Percentiles rank a stretch among this genome's conserved stretches.
Conservation (phyloP, 2,888 invertebrate genomes). For the Heliconius ismenius region DNA sequence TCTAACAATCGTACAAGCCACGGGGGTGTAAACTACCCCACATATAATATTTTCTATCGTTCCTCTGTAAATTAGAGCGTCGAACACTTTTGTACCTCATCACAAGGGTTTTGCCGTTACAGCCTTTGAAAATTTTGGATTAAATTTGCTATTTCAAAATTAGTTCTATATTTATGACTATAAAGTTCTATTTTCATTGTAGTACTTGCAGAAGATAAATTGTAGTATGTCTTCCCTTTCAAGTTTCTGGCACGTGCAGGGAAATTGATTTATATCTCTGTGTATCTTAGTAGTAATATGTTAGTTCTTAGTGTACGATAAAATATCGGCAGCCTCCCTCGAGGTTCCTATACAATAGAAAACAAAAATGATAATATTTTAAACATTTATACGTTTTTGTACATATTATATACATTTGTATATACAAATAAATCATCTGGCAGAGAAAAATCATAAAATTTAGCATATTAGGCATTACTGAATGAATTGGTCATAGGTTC, state of each 20-base stretch:
- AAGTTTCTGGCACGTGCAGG: constrained; percentile 46
- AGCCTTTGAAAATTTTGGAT: constrained; percentile 45
- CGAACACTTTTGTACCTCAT: constrained; percentile 64
- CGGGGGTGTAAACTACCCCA: constrained; percentile 36
- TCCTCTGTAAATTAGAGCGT: constrained; percentile 66
- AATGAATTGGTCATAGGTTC: neutral
- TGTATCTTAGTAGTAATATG: constrained; percentile 29
- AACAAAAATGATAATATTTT: neutral
- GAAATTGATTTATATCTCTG: constrained; percentile 65
- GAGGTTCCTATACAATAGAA: constrained; percentile 9
- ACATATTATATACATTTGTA: neutral
- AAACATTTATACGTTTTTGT: neutral
- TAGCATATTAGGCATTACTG: neutral
- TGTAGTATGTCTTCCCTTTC: constrained; percentile 39
- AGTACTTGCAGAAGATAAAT: constrained; percentile 38
- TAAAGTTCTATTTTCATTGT: constrained; percentile 30
- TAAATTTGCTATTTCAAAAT: neutral
- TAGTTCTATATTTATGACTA: constrained; percentile 23
- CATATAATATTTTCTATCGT: constrained; percentile 55
- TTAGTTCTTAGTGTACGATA: constrained; percentile 19
- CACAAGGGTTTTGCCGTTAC: constrained; percentile 54
- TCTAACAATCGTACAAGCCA: constrained; percentile 35
- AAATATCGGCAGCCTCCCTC: constrained; percentile 11
- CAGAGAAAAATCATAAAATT: neutral
- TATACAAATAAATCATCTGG: neutral